Percentiles rank a stretch among this genome's conserved stretches.
phyloP scores from a whole-genome alignment of 2,888 invertebrate species.

The Tetrapedia diversipes region DNA sequence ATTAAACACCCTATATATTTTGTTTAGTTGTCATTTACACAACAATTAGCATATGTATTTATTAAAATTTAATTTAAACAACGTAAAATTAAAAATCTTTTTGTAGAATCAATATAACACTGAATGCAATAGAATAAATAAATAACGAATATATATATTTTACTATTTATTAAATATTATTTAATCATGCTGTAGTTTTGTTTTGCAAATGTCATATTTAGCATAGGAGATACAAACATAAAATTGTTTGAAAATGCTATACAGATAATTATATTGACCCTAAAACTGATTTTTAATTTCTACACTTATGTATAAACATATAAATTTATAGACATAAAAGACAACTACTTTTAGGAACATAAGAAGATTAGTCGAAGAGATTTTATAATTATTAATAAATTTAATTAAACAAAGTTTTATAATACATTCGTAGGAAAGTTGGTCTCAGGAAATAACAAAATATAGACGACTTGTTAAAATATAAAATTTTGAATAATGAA shows the following conservation, averaged over 20 bases:
- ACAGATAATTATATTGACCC: slow-evolving; percentile 69
- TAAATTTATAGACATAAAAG: slow-evolving; percentile 60
- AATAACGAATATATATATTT: slow-evolving; percentile 15
- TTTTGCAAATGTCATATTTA: slow-evolving; percentile 9
- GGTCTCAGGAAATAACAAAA: slow-evolving; percentile 25
- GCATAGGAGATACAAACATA: slow-evolving; percentile 19
- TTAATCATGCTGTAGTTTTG: slow-evolving; percentile 3
- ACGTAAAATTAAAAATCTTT: slow-evolving; percentile 50
- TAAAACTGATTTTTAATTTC: slow-evolving; percentile 73
- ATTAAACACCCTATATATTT: slow-evolving; percentile 65
- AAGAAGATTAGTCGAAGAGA: slow-evolving; percentile 57
- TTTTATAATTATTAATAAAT: slow-evolving; percentile 43
- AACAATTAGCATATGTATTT: slow-evolving; percentile 54
- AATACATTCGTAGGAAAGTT: slow-evolving; percentile 31
- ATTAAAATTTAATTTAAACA: slow-evolving; percentile 50
- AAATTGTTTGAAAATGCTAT: slow-evolving; percentile 35
- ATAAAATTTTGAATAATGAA: slow-evolving; percentile 27
- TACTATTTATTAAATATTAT: not conserved
- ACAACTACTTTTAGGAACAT: slow-evolving; percentile 69
- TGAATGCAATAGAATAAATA: slow-evolving; percentile 20
- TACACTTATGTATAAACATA: slow-evolving; percentile 70
- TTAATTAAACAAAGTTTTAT: slow-evolving; percentile 39
- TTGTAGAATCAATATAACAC: slow-evolving; percentile 53
- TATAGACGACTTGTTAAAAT: slow-evolving; percentile 22
- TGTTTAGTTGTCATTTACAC: slow-evolving; percentile 52